Base-by-base conservation (phyloP, 2,888 invertebrate genomes). In the Boloria euphrosyne region DNA sequence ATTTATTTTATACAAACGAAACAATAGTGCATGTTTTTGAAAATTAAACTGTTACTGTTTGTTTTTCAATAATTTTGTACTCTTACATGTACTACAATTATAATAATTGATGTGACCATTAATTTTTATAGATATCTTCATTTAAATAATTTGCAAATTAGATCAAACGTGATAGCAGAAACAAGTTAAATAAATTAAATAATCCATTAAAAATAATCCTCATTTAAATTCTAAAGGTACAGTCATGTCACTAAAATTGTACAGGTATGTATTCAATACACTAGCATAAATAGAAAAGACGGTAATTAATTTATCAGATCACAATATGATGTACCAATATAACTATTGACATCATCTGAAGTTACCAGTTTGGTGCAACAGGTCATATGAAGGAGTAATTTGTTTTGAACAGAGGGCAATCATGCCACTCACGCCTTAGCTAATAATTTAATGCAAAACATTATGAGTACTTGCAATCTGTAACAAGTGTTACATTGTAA, bases 401-500 rank as follows among this genome's bases (percentile, higher is more conserved):
- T 47, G 60, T 60, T 47, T 53, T 50, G 47, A 63, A 49, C 55
- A 65, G 58, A 31, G 22, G 14, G 27, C 69, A 62, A 60, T 70
- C 62, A 70, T 72, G 66, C 79, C 80, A 79, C 81, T 81, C 86
- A 82, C 82, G 84, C 16, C 46, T 49, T 17, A 60, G 46, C 59
- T 16, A 38, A n/a, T 58, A 50, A 54, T 38, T 31, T 59, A 51
- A 69, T 68, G 67, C 71, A 53, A 62, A 63, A 65, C 62, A 64
- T 67, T 71, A 66, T 59, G 51, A 66, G 46, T 22, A 49, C 58
- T 22, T 61, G 66, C 63, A 65, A 63, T 65, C 47, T 80, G 83
- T 81, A 79, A 79, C 80, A 75, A 73, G 71, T 77, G 79, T 72
- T 71, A 76, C 68, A 69, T 73, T 72, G 72, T 78, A 81, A 82